A percentile compares a stretch with the other conserved stretches of the same genome.
Evolutionary conservation across 2,888 invertebrate species (phyloP).

Genomic region (Tanaodytes sp.): DNA sequence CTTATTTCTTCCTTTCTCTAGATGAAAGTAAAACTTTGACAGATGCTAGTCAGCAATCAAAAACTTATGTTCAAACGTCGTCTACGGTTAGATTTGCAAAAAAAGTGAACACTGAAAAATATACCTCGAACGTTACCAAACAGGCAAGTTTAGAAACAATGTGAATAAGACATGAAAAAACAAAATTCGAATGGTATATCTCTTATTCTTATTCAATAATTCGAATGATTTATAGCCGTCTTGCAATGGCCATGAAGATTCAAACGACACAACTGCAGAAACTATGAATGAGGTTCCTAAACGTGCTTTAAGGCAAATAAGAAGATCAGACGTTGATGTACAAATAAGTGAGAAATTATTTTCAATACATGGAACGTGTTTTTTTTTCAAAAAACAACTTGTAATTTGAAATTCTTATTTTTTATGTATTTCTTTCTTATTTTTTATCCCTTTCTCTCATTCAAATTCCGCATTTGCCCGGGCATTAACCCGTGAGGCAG

Average conservation of each 20-base stretch:
- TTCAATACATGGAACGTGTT: no score
- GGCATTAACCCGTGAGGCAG: no score
- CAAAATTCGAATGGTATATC: neutral
- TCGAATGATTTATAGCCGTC: neutral
- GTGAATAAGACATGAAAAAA: neutral
- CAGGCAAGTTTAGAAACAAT: constrained; percentile 24
- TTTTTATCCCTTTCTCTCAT: no score
- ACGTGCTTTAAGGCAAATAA: constrained; percentile 28
- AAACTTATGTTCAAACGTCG: constrained; percentile 59
- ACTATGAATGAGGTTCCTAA: constrained; percentile 18
- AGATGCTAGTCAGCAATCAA: constrained; percentile 31
- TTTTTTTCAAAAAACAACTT: no score
- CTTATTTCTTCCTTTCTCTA: constrained; percentile 21
- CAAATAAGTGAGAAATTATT: constrained; percentile 51
- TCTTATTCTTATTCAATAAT: no score
- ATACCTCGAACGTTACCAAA: constrained; percentile 33
- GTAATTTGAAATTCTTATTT: no score
- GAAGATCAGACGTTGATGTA: constrained; percentile 40
- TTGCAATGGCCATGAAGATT: constrained; percentile 10
- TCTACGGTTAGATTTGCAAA: constrained; percentile 69
- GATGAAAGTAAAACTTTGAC: constrained; percentile 30
- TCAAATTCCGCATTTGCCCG: no score
- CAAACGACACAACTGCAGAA: constrained; percentile 10
- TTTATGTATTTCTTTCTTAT: no score
- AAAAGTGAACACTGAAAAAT: constrained; percentile 65